Conservation (phyloP, 2,888 invertebrate genomes). For the Laspeyria flexula region DNA sequence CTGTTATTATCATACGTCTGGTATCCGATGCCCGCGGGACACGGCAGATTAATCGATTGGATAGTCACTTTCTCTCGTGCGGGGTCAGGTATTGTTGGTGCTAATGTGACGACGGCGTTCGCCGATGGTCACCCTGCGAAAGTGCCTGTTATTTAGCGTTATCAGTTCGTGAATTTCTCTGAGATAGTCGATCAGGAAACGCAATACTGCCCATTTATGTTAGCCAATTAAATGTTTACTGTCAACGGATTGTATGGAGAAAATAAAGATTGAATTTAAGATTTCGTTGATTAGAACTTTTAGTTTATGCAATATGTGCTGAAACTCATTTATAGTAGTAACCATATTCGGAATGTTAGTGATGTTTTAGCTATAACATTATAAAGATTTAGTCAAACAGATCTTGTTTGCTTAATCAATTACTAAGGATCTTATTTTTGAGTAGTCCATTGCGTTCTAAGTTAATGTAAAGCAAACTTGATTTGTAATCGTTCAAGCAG, state of each 20-base stretch:
- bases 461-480: constrained; percentile 29
- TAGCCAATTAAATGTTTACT: constrained; percentile 11
- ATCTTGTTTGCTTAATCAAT: constrained; percentile 43
- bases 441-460: constrained; percentile 1
- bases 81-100: constrained; percentile 68
- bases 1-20: constrained; percentile 71
- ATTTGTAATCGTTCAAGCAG: constrained; percentile 18
- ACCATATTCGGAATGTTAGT: constrained; percentile 18
- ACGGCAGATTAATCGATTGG: constrained; percentile 73
- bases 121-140: constrained; percentile 51
- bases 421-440: constrained; percentile 31
- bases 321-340: constrained; percentile 15
- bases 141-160: constrained; percentile 67
- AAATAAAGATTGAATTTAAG: neutral
- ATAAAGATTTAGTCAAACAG: constrained; percentile 39
- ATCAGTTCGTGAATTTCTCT: constrained; percentile 54
- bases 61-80: constrained; percentile 68
- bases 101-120: constrained; percentile 44
- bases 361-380: constrained; percentile 37
- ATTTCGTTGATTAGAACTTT: neutral
- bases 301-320: constrained; percentile 8
- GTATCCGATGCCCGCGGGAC: constrained; percentile 66
- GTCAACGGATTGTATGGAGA: neutral
- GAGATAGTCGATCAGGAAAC: constrained; percentile 54
- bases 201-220: constrained; percentile 56